phyloP scores from a whole-genome alignment of 2,888 invertebrate species.

The Masnerella sp. region DNA sequence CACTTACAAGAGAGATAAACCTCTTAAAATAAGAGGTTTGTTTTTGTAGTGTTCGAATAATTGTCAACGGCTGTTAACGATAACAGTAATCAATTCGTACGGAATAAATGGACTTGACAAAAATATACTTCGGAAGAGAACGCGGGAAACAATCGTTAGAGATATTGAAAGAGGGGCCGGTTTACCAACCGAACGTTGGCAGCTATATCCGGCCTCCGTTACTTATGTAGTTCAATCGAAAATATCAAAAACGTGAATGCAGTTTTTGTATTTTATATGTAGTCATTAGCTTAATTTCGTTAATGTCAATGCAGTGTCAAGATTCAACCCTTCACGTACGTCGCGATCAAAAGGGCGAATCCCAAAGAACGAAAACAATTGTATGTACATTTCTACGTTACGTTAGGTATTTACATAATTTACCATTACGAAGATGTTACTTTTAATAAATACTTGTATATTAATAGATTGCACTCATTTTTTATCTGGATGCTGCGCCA shows the following conservation, averaged over 20 bases:
- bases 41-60: too few relatives aligned
- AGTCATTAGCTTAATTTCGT: constrained; percentile 1
- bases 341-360: constrained; percentile 8
- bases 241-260: too few relatives aligned
- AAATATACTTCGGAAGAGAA: constrained; percentile 25
- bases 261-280: background rate
- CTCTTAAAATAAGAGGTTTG: too few relatives aligned
- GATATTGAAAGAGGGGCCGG: constrained; percentile 23
- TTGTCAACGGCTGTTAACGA: too few relatives aligned
- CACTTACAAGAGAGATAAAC: too few relatives aligned
- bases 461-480: background rate
- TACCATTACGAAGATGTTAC: constrained; percentile 7
- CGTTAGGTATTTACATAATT: constrained; percentile 24
- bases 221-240: too few relatives aligned
- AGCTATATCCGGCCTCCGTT: too few relatives aligned
- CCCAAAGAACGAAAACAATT: constrained; percentile 4
- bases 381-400: constrained; percentile 28
- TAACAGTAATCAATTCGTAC: too few relatives aligned
- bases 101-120: too few relatives aligned
- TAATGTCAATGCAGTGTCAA: constrained; percentile 24
- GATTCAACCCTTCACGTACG: constrained; percentile 34
- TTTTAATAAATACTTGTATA: constrained; percentile 14
- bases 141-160: constrained; percentile 21
- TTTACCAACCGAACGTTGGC: constrained; percentile 4
- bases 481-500: background rate